phyloP scores from a whole-genome alignment of 2,797 vertebrate species.

The Malurus splendens region DNA sequence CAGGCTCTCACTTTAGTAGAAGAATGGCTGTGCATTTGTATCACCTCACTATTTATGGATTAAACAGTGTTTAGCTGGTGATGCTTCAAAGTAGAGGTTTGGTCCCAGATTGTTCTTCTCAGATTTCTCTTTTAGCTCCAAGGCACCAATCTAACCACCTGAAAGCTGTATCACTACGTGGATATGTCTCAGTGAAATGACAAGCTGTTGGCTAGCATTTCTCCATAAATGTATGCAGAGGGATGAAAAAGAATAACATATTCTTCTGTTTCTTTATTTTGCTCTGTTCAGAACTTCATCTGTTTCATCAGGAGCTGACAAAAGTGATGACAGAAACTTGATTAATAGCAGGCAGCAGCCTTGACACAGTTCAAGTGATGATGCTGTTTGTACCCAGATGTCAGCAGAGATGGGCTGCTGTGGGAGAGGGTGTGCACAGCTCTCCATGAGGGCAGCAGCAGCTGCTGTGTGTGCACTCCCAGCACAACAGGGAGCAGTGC shows the following conservation, averaged over 20 bases:
- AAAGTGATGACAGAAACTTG: background rate
- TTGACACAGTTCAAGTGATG: fast-evolving
- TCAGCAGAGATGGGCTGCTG: background rate
- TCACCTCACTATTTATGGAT: background rate
- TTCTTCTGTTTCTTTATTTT: conserved; percentile 17
- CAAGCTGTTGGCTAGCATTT: background rate
- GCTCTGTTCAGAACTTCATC: background rate
- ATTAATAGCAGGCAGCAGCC: background rate
- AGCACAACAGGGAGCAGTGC: background rate
- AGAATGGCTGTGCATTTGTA: background rate
- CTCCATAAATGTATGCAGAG: background rate
- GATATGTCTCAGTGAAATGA: background rate
- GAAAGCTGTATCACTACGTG: background rate
- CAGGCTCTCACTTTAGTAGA: background rate
- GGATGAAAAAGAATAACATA: background rate
- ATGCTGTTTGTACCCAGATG: background rate
- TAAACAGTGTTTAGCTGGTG: background rate
- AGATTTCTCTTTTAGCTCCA: background rate
- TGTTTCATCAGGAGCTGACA: background rate
- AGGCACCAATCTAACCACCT: background rate
- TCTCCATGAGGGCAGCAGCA: background rate
- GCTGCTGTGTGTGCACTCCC: background rate
- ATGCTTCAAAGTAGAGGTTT: background rate
- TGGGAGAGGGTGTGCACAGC: background rate
- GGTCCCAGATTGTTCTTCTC: background rate